Base-by-base conservation (phyloP, 2,113 vertebrate genomes). In the Bambusicola thoracicus region DNA sequence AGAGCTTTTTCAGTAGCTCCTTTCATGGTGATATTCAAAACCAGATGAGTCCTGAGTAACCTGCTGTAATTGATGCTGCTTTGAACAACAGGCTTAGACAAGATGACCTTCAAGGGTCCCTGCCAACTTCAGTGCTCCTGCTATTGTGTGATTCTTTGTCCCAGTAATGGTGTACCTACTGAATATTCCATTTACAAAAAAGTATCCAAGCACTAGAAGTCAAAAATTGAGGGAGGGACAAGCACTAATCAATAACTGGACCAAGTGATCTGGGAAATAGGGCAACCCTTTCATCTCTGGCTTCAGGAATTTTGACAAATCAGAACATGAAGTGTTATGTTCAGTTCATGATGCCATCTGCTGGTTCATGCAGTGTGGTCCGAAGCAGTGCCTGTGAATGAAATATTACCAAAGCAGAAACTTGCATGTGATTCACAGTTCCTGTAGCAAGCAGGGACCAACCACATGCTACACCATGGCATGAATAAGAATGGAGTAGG, bases 391-490 rank as follows among this genome's bases (percentile, higher is more conserved):
- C 30, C 30, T 72, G 5, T 7, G 21, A 48, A 4, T 13, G 40
- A 25, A 72, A 61, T 21, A 67, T 10, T 22, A 13, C 27, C 62
- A 70, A 73, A 73, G 15, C 32, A 79, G n/a, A 62, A 78, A 63
- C 11, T 40, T 44, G 24, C 12, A 40, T 19, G 9, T 0, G 0
- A 40, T 62, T 67, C 41, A 29, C 65, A 73, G 55, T 30, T 80
- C 15, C 40, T 44, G 51, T 17, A 72, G 46, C n/a, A 46, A 61
- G 11, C 13, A 58, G 25, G 20, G 19, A 72, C 12, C 29, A 59
- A 72, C 14, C 29, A 61, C 6, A 16, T 1, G 5, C 2, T 36
- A 12, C 13, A 19, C 3, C 14, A 20, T 0, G 0, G 4, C 14
- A 20, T 21, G 46, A 61, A 36, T 17, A 6, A 20, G 46, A 69